Conservation (phyloP, 2,797 vertebrate species). For the Tragopan temminckii region DNA sequence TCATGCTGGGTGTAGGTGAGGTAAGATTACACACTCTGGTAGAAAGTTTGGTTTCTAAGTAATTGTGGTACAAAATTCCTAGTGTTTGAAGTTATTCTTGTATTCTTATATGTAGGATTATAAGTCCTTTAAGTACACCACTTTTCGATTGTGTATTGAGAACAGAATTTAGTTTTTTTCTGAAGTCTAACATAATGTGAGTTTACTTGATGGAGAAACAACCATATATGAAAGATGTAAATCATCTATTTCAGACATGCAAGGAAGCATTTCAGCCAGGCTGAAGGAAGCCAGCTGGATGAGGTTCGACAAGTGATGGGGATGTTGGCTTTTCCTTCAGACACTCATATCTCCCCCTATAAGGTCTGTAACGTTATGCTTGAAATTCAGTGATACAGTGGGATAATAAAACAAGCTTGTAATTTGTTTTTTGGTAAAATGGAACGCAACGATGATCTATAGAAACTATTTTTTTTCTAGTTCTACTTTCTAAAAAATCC, state of each 20-base stretch:
- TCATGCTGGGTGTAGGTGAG: background rate
- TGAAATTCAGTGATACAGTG: background rate
- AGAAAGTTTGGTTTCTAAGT: background rate
- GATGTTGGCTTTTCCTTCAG: conserved; percentile 98
- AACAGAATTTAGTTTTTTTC: background rate
- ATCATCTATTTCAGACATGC: conserved; percentile 88
- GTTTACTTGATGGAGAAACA: background rate
- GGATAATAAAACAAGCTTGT: background rate
- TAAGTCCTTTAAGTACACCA: background rate
- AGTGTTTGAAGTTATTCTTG: background rate
- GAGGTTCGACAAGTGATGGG: conserved; percentile 99
- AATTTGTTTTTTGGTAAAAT: background rate
- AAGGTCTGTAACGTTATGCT: conserved; percentile 90
- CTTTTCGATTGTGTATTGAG: background rate
- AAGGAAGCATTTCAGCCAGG: conserved; percentile 98
- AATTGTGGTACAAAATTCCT: background rate
- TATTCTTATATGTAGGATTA: background rate
- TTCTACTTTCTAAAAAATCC: background rate
- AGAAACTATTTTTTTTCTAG: background rate
- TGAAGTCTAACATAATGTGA: fast-evolving
- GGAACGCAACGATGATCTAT: background rate
- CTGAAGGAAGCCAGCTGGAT: conserved; percentile 96
- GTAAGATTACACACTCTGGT: background rate
- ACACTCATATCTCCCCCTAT: conserved; percentile 98
- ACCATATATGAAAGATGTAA: background rate